Evolutionary conservation across 2,113 vertebrate genomes (phyloP).

Genomic region (Calypte anna): DNA sequence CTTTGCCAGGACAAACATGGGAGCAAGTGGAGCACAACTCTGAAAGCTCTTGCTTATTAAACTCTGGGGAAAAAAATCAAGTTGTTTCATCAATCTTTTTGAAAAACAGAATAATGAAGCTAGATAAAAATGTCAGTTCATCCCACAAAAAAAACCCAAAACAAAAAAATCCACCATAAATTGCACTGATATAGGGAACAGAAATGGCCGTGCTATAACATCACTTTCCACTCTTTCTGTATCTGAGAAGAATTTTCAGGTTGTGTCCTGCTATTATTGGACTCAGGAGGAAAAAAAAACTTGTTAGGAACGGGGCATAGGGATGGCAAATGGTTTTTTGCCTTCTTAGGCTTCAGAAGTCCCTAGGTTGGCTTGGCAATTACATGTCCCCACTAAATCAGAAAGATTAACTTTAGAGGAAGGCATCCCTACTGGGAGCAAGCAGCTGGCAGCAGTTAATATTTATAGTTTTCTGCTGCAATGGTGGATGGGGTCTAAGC

Average conservation of each 20-base stretch:
- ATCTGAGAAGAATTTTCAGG: background rate
- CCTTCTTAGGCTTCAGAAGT: background rate
- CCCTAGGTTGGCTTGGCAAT: background rate
- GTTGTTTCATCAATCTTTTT: background rate
- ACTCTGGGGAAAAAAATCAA: background rate
- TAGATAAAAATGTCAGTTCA: background rate
- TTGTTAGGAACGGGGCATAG: background rate
- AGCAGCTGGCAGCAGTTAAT: conserved; percentile 52
- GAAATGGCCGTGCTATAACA: background rate
- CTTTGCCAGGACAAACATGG: conserved; percentile 60
- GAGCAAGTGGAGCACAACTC: conserved; percentile 13
- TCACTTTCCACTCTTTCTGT: background rate
- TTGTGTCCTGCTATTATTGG: background rate
- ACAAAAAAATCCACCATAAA: background rate
- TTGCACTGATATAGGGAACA: background rate
- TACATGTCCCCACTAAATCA: background rate
- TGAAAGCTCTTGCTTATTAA: background rate
- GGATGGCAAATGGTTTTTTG: background rate
- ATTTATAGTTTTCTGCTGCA: conserved; percentile 30
- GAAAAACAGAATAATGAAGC: background rate
- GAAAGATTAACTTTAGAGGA: background rate
- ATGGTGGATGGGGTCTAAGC: background rate
- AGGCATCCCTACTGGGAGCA: background rate
- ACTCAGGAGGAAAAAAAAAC: background rate
- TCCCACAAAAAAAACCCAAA: background rate